Conservation (phyloP, 2,888 invertebrate species). For the Plagiodera versicolora region DNA sequence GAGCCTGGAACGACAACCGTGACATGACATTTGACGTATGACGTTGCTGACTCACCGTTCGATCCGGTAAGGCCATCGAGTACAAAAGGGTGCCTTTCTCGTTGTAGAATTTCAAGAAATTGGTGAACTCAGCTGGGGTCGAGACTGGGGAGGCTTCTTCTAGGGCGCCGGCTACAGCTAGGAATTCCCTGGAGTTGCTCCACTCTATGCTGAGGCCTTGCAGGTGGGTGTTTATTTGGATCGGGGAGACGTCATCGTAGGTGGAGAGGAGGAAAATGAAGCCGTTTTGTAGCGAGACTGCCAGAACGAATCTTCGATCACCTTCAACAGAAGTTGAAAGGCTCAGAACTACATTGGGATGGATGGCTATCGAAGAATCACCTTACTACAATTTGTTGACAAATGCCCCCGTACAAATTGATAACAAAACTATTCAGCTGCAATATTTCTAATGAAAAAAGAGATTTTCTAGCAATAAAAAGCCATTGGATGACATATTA, state of each 20-base stretch:
- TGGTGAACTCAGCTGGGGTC: constrained; percentile 65
- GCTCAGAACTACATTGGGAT: no score
- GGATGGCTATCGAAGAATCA: no score
- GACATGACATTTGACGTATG: background rate
- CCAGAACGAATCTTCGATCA: constrained; percentile 75
- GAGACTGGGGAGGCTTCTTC: constrained; percentile 49
- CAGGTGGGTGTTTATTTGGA: constrained; percentile 80
- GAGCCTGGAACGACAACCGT: constrained; percentile 60
- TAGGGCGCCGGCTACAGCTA: constrained; percentile 86
- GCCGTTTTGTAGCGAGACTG: constrained; percentile 88
- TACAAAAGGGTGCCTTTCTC: constrained; percentile 82
- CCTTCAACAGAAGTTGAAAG: constrained; percentile 44
- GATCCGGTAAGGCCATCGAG: constrained; percentile 76
- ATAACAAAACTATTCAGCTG: no score
- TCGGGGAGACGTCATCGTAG: constrained; percentile 92
- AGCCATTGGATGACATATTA: no score
- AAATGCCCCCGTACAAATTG: no score
- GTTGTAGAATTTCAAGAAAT: constrained; percentile 89
- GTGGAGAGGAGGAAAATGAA: constrained; percentile 85
- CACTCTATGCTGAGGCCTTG: constrained; percentile 89
- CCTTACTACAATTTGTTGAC: no score
- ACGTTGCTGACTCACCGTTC: constrained; percentile 40
- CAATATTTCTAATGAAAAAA: no score
- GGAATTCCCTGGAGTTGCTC: constrained; percentile 90
- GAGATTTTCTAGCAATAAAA: no score